Evolutionary conservation across 2,888 invertebrate genomes (phyloP).

Genomic region (Xestoiulus laeticollis): DNA sequence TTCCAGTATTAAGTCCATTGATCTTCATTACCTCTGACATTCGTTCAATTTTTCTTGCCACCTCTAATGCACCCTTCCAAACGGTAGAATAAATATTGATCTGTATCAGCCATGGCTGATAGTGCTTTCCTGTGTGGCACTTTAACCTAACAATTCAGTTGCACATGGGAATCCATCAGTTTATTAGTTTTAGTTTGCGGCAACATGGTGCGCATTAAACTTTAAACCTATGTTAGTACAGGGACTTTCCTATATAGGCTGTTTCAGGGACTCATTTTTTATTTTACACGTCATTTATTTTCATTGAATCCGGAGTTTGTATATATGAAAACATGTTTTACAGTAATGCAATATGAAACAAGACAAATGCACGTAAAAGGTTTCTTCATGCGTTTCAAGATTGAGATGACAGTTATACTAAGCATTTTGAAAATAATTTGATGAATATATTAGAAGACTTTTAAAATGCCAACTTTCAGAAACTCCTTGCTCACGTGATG

Average conservation of each 20-base stretch:
- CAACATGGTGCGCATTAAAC: conserved; percentile 16
- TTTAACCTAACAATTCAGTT: conserved; percentile 23
- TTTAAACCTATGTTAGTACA: background rate
- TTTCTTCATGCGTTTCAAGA: background rate
- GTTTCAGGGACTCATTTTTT: background rate
- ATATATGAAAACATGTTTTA: background rate
- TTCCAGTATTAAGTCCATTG: conserved; percentile 24
- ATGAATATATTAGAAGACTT: background rate
- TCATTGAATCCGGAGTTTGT: background rate
- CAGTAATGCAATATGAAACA: background rate
- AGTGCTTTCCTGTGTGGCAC: conserved; percentile 18
- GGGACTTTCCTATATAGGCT: background rate
- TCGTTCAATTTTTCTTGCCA: conserved; percentile 30
- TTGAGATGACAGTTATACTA: background rate
- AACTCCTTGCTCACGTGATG: too few relatives aligned
- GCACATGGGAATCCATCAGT: conserved; percentile 31
- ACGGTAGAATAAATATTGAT: conserved; percentile 34
- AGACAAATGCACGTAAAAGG: background rate
- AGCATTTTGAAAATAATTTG: background rate
- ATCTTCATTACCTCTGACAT: conserved; percentile 33
- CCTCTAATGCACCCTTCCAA: conserved; percentile 39
- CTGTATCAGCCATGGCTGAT: conserved; percentile 1
- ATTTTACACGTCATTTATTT: background rate
- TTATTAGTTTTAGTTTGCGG: conserved; percentile 32
- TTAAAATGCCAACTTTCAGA: background rate